These are phyloP conservation scores for Cylindroiulus punctatus DNA, from an alignment of 2,888 invertebrate species.

Conservation along the genomic window DNA sequence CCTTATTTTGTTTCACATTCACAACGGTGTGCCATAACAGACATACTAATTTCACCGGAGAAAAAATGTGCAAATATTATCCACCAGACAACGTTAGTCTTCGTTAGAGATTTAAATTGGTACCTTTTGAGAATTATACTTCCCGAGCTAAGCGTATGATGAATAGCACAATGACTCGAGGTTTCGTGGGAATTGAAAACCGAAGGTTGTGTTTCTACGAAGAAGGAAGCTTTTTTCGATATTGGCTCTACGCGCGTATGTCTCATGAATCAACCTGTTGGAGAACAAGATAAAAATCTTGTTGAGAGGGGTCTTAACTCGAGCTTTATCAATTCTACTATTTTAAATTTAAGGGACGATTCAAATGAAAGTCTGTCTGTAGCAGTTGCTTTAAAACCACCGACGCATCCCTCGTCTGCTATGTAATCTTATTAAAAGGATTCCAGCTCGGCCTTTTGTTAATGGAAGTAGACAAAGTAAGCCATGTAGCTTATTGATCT, in stretches of 20 bases:
- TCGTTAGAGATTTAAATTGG: not conserved
- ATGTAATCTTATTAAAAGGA: constrained; percentile 44
- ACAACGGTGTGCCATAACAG: not conserved
- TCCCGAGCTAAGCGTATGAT: not conserved
- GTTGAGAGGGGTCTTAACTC: constrained; percentile 19
- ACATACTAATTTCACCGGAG: not conserved
- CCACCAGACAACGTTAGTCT: not conserved
- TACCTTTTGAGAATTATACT: not conserved
- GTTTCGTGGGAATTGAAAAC: constrained; percentile 30
- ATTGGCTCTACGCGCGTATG: not conserved
- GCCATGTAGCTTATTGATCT: constrained; percentile 30
- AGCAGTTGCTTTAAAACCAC: not conserved
- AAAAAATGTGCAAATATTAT: not conserved
- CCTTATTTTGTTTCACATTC: not conserved
- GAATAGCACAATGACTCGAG: constrained; percentile 23
- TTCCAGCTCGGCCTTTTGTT: not conserved
- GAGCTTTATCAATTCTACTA: constrained; percentile 43
- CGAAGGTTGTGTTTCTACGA: not conserved
- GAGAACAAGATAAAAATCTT: constrained; percentile 26
- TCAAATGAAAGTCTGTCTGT: not conserved
- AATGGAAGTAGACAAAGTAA: constrained; percentile 39
- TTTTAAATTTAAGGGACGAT: constrained; percentile 17
- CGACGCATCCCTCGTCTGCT: not conserved
- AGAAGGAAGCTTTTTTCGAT: constrained; percentile 31
- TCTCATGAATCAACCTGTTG: constrained; percentile 37